Evolutionary conservation across 2,797 vertebrate species (phyloP).

Genomic region (Sparus aurata): DNA sequence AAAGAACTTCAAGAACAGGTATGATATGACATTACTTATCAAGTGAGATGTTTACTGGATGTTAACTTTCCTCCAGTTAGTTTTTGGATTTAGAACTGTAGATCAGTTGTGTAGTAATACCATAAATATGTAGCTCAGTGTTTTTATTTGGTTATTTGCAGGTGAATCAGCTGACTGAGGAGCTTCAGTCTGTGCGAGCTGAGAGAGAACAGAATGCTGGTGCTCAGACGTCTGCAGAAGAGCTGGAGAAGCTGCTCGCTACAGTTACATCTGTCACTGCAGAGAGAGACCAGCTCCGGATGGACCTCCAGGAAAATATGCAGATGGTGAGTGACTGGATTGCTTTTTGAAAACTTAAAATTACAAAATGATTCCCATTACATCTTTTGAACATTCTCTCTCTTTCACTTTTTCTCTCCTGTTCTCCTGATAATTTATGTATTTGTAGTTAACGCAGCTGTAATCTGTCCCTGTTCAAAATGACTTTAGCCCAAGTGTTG

Average conservation of each 20-base stretch:
- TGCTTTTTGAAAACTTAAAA: not conserved
- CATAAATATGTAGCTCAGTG: not conserved
- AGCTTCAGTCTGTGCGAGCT: slow-evolving; percentile 54
- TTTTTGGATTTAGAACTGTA: not conserved
- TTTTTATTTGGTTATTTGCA: not conserved
- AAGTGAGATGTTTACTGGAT: not conserved
- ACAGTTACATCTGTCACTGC: slow-evolving; percentile 67
- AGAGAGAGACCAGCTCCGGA: slow-evolving; percentile 83
- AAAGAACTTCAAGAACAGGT: slow-evolving; percentile 68
- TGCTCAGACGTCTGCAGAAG: slow-evolving; percentile 28
- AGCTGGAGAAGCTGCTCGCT: slow-evolving; percentile 66
- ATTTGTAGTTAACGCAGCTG: not conserved
- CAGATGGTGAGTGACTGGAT: slow-evolving; percentile 71
- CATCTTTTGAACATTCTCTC: too few relatives aligned
- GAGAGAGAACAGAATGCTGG: slow-evolving; percentile 49
- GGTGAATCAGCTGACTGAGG: slow-evolving; percentile 51
- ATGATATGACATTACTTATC: not conserved
- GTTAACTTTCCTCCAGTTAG: not conserved
- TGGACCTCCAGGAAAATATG: slow-evolving; percentile 70
- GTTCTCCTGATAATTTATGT: too few relatives aligned
- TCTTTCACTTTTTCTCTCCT: too few relatives aligned
- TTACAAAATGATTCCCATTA: not conserved
- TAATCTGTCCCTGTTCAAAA: not conserved
- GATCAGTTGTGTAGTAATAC: not conserved
- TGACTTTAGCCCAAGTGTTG: not conserved